A percentile compares a stretch with the other conserved stretches of the same genome.
These are phyloP conservation scores for Vicugna pacos DNA, from an alignment of 2,113 vertebrate species.

Conservation along the genomic window DNA sequence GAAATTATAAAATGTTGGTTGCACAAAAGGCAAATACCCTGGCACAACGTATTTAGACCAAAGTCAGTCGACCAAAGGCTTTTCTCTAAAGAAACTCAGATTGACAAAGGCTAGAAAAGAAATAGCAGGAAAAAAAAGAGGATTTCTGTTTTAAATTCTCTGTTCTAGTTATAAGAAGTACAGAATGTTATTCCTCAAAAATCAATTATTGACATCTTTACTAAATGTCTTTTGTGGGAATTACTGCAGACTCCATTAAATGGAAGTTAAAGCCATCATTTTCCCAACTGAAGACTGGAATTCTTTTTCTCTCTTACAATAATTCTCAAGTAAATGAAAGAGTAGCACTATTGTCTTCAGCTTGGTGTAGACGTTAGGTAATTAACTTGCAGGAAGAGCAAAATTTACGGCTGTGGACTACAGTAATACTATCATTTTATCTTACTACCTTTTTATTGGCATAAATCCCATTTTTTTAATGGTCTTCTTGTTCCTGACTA, in stretches of 20 bases:
- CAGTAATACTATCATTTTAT: constrained; percentile 67
- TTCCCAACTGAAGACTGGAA: neutral
- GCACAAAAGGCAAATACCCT: neutral
- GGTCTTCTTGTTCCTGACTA: constrained; percentile 67
- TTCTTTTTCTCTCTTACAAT: neutral
- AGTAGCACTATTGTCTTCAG: neutral
- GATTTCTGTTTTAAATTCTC: neutral
- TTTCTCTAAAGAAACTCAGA: constrained; percentile 2
- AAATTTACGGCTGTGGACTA: constrained; percentile 73
- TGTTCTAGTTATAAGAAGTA: constrained; percentile 3
- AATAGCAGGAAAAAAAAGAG: accelerated
- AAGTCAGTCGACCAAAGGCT: neutral
- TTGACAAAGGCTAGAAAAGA: neutral
- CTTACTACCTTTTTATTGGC: constrained; percentile 80
- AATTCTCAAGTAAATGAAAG: neutral
- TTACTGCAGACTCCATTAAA: neutral
- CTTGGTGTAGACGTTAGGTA: neutral
- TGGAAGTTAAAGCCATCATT: neutral
- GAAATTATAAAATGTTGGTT: neutral
- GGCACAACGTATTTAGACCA: neutral
- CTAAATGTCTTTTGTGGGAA: neutral
- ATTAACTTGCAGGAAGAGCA: constrained; percentile 46
- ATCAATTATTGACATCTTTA: neutral
- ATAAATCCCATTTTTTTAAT: constrained; percentile 75
- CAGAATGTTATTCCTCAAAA: neutral